Evolutionary conservation across 1,140 invertebrate species (phyloP).

Genomic region (Drosophila obscura): DNA sequence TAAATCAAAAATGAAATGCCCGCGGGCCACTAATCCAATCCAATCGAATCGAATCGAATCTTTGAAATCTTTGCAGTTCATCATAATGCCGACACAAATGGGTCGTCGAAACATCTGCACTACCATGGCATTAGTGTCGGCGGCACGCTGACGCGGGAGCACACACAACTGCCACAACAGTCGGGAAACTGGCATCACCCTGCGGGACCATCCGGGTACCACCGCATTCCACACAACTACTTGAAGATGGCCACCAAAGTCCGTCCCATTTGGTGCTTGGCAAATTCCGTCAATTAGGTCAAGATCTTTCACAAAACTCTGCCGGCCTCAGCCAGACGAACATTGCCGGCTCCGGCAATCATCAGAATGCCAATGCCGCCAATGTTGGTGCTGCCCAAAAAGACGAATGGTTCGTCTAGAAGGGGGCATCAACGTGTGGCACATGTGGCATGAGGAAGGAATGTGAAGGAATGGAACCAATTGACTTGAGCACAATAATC

Average conservation of each 20-base stretch:
- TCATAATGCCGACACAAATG: slow-evolving; percentile 92
- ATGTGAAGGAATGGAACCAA: slow-evolving; percentile 54
- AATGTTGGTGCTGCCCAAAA: slow-evolving; percentile 85
- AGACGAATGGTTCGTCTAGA: slow-evolving; percentile 89
- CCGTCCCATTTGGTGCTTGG: slow-evolving; percentile 84
- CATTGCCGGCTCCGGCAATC: slow-evolving; percentile 70
- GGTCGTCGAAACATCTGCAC: slow-evolving; percentile 87
- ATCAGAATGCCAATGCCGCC: slow-evolving; percentile 81
- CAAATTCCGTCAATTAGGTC: slow-evolving; percentile 84
- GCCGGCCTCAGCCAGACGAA: slow-evolving; percentile 74
- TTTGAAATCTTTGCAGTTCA: slow-evolving; percentile 86
- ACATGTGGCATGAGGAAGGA: slow-evolving; percentile 5
- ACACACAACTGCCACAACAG: slow-evolving; percentile 84
- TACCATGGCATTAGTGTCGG: slow-evolving; percentile 73
- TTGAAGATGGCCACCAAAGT: slow-evolving; percentile 84
- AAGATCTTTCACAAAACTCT: slow-evolving; percentile 83
- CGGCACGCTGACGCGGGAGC: slow-evolving; percentile 84
- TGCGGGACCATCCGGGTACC: slow-evolving; percentile 92
- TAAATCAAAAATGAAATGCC: slow-evolving; percentile 1
- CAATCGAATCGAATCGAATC: not conserved
- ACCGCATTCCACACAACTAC: slow-evolving; percentile 84
- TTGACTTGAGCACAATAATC: slow-evolving; percentile 82
- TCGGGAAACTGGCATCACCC: slow-evolving; percentile 97
- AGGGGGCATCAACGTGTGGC: not conserved
- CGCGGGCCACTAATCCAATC: not conserved